Conservation (phyloP, 1,140 invertebrate genomes). For the Brachionus asplanchnoidis region DNA sequence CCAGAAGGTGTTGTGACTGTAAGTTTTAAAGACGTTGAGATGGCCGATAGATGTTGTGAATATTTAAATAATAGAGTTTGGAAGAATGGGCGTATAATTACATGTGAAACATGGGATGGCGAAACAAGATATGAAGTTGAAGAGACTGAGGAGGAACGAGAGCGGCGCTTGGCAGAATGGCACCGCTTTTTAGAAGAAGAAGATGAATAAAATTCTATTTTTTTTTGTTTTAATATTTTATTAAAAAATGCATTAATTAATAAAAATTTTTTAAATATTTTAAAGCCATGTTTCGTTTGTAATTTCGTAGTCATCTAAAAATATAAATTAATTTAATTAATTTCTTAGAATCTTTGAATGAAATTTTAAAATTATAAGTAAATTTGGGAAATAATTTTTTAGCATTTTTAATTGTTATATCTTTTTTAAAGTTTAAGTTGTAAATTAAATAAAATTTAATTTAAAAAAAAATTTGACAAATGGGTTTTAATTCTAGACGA, state of each 20-base stretch:
- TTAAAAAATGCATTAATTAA: background rate
- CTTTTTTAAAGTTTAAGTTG: too few relatives aligned
- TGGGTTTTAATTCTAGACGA: too few relatives aligned
- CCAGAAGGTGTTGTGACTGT: constrained; percentile 31
- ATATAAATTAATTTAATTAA: too few relatives aligned
- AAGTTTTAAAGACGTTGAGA: constrained; percentile 18
- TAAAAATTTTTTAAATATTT: background rate
- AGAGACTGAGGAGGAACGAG: constrained; percentile 27
- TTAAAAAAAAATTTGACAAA: too few relatives aligned
- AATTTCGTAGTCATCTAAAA: constrained; percentile 7
- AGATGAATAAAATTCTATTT: background rate
- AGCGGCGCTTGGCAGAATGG: constrained; percentile 9
- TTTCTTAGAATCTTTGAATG: too few relatives aligned
- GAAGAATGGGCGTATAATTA: constrained; percentile 38
- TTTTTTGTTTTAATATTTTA: background rate
- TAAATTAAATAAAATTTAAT: too few relatives aligned
- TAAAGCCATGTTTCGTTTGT: background rate
- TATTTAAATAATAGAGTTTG: constrained; percentile 40
- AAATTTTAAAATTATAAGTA: too few relatives aligned
- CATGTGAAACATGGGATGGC: constrained; percentile 40
- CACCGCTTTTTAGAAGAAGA: constrained; percentile 11
- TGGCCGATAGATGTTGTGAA: constrained; percentile 40
- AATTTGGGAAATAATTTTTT: too few relatives aligned
- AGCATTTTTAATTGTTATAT: too few relatives aligned
- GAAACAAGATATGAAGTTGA: constrained; percentile 31